A percentile compares a stretch with the other conserved stretches of the same genome.
Evolutionary conservation across 2,888 invertebrate species (phyloP).

Genomic region (Rhopalosiphum nymphaeae): DNA sequence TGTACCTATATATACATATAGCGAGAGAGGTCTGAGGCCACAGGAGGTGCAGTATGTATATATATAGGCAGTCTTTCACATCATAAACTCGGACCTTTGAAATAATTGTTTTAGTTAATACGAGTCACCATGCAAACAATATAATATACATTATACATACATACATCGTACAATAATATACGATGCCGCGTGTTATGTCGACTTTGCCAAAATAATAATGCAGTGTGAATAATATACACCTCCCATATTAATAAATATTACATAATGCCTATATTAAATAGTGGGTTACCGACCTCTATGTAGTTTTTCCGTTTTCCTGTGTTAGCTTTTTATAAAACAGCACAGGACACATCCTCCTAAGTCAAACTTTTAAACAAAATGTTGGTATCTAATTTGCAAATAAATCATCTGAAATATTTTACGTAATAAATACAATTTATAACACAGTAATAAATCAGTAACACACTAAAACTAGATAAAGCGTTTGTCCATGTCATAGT

Average conservation of each 20-base stretch:
- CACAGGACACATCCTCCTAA: neutral
- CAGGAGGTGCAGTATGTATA: neutral
- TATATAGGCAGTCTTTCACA: constrained; percentile 18
- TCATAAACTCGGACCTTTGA: constrained; percentile 51
- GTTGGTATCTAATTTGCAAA: neutral
- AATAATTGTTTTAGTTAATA: constrained; percentile 51
- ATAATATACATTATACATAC: neutral
- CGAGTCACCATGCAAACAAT: neutral
- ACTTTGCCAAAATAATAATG: constrained; percentile 21
- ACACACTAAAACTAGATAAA: neutral
- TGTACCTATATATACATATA: neutral
- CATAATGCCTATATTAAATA: neutral
- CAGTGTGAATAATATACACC: neutral
- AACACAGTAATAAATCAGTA: neutral
- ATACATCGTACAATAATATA: neutral
- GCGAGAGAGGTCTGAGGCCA: neutral
- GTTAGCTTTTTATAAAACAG: neutral
- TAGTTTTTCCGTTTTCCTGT: neutral
- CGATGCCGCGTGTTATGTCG: neutral
- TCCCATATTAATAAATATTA: neutral
- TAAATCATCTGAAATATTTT: neutral
- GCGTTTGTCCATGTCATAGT: neutral
- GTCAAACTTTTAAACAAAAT: neutral
- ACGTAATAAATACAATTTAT: neutral
- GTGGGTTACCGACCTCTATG: neutral